A percentile compares a stretch with the other conserved stretches of the same genome.
These are phyloP conservation scores for Pantherophis vulpinus DNA, from an alignment of 2,797 vertebrate genomes.

Conservation along the genomic window DNA sequence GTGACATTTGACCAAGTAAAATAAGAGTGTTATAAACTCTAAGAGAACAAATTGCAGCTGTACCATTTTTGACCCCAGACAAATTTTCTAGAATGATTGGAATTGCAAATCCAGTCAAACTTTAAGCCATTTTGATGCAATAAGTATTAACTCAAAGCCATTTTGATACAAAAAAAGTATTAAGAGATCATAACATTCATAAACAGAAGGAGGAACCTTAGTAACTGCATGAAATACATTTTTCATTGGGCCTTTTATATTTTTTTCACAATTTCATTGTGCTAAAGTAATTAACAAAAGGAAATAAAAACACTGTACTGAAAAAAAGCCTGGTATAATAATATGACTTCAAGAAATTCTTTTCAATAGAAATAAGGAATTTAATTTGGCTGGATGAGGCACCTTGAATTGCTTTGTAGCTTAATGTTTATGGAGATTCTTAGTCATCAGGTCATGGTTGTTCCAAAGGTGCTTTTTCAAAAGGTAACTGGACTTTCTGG, in stretches of 20 bases:
- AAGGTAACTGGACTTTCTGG: too few species aligned
- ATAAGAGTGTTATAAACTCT: not conserved
- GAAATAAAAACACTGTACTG: not conserved
- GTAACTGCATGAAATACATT: not conserved
- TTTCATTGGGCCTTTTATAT: not conserved
- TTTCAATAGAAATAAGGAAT: not conserved
- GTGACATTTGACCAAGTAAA: slow-evolving; percentile 2
- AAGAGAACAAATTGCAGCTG: slow-evolving; percentile 3
- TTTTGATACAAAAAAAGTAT: not conserved
- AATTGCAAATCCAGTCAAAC: not conserved
- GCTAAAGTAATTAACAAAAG: not conserved
- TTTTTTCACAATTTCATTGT: not conserved
- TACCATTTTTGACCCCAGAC: not conserved
- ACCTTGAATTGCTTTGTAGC: not conserved
- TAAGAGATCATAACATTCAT: not conserved
- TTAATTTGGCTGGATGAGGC: not conserved
- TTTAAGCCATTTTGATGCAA: not conserved
- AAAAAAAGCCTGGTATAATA: not conserved
- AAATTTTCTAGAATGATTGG: not conserved
- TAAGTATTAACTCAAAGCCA: not conserved
- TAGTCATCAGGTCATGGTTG: too few species aligned
- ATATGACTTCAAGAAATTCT: not conserved
- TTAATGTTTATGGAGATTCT: not conserved
- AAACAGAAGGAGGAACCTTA: not conserved
- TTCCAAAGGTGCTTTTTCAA: too few species aligned